phyloP scores from a whole-genome alignment of 1,140 invertebrate species.

The Oedothorax gibbosus region DNA sequence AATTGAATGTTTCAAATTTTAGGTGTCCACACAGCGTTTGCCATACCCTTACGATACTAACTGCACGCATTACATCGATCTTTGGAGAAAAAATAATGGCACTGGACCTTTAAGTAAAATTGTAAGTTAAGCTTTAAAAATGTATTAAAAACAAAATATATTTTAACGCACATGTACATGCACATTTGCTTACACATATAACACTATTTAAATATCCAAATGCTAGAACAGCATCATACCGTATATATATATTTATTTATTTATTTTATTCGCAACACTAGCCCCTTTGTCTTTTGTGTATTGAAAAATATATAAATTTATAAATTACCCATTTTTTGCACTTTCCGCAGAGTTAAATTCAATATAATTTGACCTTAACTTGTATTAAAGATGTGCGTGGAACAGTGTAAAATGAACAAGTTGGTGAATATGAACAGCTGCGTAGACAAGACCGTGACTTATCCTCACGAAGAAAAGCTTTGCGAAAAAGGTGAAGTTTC shows the following conservation, averaged over 20 bases:
- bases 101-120: conserved; percentile 20
- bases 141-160: background rate
- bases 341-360: background rate
- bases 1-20: background rate
- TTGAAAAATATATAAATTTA: background rate
- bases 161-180: background rate
- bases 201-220: background rate
- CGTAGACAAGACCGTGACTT: conserved; percentile 20
- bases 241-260: background rate
- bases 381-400: conserved; percentile 31
- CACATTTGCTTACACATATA: background rate
- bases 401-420: conserved; percentile 6
- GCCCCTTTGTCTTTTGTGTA: background rate
- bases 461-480: conserved; percentile 4
- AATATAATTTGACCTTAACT: background rate
- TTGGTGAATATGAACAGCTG: background rate
- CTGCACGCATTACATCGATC: conserved; percentile 17
- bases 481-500: background rate
- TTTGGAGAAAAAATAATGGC: conserved; percentile 24
- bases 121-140: conserved; percentile 1
- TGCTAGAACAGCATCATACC: background rate
- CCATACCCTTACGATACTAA: conserved; percentile 27
- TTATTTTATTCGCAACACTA: background rate
- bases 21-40: background rate
- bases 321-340: background rate